Conservation (phyloP, 2,797 vertebrate genomes). For the Sparidentex hasta region DNA sequence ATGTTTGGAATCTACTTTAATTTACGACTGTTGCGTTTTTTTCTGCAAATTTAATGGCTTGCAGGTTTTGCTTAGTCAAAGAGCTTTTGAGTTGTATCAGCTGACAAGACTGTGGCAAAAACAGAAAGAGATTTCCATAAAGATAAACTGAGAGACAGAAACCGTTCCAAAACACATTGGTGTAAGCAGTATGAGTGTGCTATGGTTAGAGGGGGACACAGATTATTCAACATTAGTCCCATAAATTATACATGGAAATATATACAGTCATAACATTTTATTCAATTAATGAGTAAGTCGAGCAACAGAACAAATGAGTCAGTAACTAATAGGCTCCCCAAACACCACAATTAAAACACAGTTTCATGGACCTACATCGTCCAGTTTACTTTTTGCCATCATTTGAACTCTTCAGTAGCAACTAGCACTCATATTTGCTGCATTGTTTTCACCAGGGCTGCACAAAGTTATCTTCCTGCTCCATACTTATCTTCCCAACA, state of each 20-base stretch:
- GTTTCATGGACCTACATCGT: no score
- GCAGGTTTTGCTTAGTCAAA: constrained; percentile 20
- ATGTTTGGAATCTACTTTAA: constrained; percentile 14
- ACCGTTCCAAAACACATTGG: background rate
- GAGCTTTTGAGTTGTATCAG: background rate
- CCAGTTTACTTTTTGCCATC: no score
- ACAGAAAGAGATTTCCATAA: background rate
- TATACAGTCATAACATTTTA: no score
- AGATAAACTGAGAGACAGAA: background rate
- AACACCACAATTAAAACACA: no score
- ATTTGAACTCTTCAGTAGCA: no score
- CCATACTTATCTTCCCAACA: no score
- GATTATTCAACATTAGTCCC: background rate
- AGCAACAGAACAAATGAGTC: background rate
- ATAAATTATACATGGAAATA: no score
- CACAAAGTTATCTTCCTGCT: no score
- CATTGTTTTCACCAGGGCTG: no score
- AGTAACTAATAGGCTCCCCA: no score
- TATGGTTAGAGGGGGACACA: background rate
- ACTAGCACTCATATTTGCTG: no score
- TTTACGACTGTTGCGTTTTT: constrained; percentile 21
- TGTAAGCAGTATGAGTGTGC: background rate
- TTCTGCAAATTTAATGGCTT: background rate
- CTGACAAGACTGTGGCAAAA: background rate
- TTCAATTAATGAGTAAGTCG: background rate